Conservation (phyloP, 35 echinoderm and acorn worm species). For the Amphiura filiformis region DNA sequence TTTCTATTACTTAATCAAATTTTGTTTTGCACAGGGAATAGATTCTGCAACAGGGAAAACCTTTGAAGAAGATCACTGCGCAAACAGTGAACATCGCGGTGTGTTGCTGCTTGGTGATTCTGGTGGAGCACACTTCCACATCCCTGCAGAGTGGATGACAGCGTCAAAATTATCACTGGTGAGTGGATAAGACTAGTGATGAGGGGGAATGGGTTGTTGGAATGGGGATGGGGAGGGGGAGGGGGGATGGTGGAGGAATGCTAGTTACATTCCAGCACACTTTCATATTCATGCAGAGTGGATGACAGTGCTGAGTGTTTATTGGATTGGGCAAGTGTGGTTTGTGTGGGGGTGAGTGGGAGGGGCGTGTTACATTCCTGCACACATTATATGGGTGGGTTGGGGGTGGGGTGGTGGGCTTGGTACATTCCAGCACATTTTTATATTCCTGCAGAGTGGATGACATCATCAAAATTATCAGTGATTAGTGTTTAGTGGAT, state of each 20-base stretch:
- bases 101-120: constrained; percentile 74
- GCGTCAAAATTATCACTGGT: constrained; percentile 69
- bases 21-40: constrained; percentile 47
- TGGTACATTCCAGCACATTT: too few relatives aligned
- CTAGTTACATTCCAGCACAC: constrained; percentile 70
- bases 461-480: constrained; percentile 65
- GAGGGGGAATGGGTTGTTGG: too few relatives aligned
- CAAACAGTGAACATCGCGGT: constrained; percentile 34
- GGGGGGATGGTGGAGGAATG: too few relatives aligned
- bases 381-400: too few relatives aligned
- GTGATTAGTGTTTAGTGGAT: too few relatives aligned
- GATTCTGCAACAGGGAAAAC: constrained; percentile 53
- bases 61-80: constrained; percentile 58
- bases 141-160: constrained; percentile 76
- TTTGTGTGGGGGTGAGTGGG: too few relatives aligned
- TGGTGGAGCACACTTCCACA: constrained; percentile 82
- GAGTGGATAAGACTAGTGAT: too few relatives aligned
- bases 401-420: too few relatives aligned
- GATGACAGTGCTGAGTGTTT: constrained; percentile 53
- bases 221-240: too few relatives aligned
- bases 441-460: constrained; percentile 78
- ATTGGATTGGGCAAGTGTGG: too few relatives aligned
- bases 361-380: too few relatives aligned
- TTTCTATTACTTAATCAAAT: too few relatives aligned
- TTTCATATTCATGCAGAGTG: constrained; percentile 80